Conservation (phyloP, 2,113 vertebrate species). For the Anhinga anhinga region DNA sequence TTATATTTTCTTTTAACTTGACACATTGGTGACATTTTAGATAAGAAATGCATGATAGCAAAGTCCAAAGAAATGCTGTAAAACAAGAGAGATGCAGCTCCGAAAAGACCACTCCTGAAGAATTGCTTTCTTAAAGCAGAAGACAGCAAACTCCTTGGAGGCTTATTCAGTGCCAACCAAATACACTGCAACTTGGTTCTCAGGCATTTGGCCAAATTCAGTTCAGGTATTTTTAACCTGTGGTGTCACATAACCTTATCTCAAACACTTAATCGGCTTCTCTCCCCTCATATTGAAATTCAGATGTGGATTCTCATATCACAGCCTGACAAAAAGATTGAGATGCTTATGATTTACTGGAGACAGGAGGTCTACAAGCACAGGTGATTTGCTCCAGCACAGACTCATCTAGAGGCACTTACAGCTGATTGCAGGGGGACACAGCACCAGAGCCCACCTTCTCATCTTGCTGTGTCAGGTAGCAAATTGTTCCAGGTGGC, state of each 20-base stretch:
- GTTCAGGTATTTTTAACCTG: conserved; percentile 71
- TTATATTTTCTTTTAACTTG: background rate
- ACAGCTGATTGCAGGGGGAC: background rate
- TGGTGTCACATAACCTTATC: conserved; percentile 76
- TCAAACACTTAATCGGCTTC: conserved; percentile 72
- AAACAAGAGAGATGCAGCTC: background rate
- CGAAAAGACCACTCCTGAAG: background rate
- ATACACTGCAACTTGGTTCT: background rate
- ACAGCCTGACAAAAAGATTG: conserved; percentile 67
- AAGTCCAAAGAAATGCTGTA: background rate
- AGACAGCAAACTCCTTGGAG: background rate
- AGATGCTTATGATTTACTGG: conserved; percentile 74
- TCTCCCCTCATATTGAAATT: conserved; percentile 46
- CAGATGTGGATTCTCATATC: conserved; percentile 65
- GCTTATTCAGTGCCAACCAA: background rate
- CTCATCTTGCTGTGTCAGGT: background rate
- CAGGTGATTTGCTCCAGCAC: conserved; percentile 47
- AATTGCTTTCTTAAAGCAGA: background rate
- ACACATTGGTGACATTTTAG: background rate
- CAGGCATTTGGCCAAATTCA: conserved; percentile 45
- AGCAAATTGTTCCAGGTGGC: background rate
- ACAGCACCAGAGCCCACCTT: background rate
- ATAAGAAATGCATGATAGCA: background rate
- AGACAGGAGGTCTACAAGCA: conserved; percentile 71
- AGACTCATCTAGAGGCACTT: conserved; percentile 15